These are phyloP conservation scores for Eutrigla gurnardus DNA, from an alignment of 2,797 vertebrate genomes.

Conservation along the genomic window DNA sequence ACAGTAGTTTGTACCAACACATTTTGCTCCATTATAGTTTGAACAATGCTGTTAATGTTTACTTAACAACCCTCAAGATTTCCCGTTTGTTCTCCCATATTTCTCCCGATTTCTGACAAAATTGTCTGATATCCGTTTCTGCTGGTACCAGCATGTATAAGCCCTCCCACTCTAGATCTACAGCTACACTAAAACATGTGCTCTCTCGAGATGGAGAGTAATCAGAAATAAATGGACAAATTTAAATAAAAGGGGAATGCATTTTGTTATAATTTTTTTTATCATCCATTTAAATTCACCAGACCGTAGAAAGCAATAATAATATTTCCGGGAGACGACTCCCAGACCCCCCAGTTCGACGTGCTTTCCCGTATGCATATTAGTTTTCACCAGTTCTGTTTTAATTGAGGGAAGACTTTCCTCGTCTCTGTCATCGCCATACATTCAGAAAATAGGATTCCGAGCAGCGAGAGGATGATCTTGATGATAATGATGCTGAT, in stretches of 20 bases:
- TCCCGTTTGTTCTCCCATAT: neutral
- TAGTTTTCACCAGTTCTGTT: slow-evolving; percentile 13
- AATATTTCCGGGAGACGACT: too few species aligned
- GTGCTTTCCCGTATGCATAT: slow-evolving; percentile 5
- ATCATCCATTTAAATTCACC: neutral
- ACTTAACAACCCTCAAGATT: neutral
- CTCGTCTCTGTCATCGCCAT: slow-evolving; percentile 35
- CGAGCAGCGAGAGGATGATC: slow-evolving; percentile 55
- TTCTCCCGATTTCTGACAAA: neutral
- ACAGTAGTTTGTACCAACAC: neutral
- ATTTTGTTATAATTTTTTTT: neutral
- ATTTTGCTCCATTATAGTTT: neutral
- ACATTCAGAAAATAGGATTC: slow-evolving; percentile 53
- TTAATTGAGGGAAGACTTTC: slow-evolving; percentile 32
- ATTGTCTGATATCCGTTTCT: neutral
- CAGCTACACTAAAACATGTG: too few species aligned
- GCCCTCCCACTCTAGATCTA: too few species aligned
- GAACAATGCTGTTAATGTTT: neutral
- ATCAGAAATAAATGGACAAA: neutral
- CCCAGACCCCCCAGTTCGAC: neutral
- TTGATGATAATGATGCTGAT: slow-evolving; percentile 60
- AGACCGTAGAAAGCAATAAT: neutral
- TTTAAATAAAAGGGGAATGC: neutral
- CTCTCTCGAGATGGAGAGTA: too few species aligned
- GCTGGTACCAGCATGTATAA: neutral